These are phyloP conservation scores for Oncorhynchus tshawytscha DNA, from an alignment of 2,113 vertebrate genomes.

Conservation along the genomic window DNA sequence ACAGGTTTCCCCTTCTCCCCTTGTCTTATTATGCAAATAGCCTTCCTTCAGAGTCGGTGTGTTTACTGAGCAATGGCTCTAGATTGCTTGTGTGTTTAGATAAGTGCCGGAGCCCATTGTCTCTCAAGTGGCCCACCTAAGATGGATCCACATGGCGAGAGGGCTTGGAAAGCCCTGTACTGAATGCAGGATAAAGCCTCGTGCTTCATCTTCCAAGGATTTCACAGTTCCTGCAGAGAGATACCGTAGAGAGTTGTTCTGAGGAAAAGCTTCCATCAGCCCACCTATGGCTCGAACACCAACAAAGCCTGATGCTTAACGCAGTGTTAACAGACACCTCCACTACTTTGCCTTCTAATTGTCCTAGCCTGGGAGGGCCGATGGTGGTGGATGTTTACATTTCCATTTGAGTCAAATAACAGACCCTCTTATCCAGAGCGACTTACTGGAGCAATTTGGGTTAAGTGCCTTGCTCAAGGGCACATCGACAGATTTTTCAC, in stretches of 20 bases:
- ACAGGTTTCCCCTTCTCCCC: conserved; percentile 48
- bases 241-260: not conserved
- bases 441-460: no score
- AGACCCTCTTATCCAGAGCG: no score
- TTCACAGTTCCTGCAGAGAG: not conserved
- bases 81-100: conserved; percentile 42
- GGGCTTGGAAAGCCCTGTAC: not conserved
- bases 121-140: conserved; percentile 44
- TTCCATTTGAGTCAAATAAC: no score
- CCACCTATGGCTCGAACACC: not conserved
- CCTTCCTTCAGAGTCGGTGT: conserved; percentile 22
- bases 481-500: no score
- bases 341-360: not conserved
- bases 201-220: not conserved
- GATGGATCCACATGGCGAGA: conserved; percentile 17
- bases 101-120: conserved; percentile 26
- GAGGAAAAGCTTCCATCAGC: not conserved
- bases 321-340: not conserved
- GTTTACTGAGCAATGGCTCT: conserved; percentile 46
- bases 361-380: not conserved
- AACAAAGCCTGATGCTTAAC: not conserved
- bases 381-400: no score
- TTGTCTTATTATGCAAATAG: conserved; percentile 50
- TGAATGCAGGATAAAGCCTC: not conserved
- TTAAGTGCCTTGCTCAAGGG: no score